Conservation (phyloP, 2,113 vertebrate genomes). For the Leiothrix lutea region DNA sequence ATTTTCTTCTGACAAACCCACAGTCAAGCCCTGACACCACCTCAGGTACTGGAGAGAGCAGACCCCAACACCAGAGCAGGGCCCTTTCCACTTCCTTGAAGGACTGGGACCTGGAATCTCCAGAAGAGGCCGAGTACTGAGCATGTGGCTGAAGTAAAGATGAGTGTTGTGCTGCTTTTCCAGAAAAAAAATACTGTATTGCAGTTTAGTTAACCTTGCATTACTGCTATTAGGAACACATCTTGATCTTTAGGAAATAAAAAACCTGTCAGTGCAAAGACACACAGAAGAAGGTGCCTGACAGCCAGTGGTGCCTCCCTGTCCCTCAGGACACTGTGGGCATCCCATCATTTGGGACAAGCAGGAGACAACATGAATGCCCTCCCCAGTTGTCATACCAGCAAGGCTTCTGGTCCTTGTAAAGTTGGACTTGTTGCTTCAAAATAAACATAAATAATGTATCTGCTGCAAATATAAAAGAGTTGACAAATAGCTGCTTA, state of each 20-base stretch:
- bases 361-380: neutral
- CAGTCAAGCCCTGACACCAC: neutral
- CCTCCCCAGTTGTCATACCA: neutral
- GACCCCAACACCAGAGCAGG: neutral
- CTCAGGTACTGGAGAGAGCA: neutral
- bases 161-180: neutral
- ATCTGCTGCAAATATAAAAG: neutral
- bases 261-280: neutral
- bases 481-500: neutral
- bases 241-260: neutral
- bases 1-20: neutral
- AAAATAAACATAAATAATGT: neutral
- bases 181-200: neutral
- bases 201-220: neutral
- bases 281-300: neutral
- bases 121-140: accelerated
- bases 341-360: accelerated
- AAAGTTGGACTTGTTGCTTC: neutral
- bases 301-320: neutral
- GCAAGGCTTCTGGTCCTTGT: neutral
- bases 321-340: no score
- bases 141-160: neutral
- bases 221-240: neutral
- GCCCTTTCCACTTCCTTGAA: neutral
- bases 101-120: neutral